Conservation (phyloP, 2,113 vertebrate species). For the Cephalophus harveyi region DNA sequence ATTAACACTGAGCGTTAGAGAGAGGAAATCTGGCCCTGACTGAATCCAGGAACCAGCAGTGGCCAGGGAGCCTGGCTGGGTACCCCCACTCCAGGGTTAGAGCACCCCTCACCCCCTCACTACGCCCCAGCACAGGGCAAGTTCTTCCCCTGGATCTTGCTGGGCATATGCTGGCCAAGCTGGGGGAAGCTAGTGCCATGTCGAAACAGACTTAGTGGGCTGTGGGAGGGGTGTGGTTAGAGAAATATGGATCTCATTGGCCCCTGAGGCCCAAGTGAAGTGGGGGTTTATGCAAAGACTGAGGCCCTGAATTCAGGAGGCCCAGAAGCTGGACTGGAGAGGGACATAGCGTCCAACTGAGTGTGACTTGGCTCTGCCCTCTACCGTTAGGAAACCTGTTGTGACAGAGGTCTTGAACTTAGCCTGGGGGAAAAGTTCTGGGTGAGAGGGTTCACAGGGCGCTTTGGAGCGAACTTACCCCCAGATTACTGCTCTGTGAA, state of each 20-base stretch:
- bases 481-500: neutral
- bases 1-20: neutral
- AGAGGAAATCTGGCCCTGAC: neutral
- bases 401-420: neutral
- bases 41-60: neutral
- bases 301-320: neutral
- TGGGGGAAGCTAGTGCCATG: neutral
- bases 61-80: neutral
- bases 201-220: neutral
- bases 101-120: neutral
- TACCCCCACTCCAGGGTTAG: rapidly evolving
- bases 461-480: neutral
- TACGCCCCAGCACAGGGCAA: neutral
- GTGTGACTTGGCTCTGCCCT: no score
- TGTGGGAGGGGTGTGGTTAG: neutral
- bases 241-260: neutral
- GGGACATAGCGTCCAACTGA: neutral
- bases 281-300: neutral
- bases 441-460: neutral
- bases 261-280: neutral
- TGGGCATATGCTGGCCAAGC: neutral
- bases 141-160: neutral
- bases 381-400: neutral
- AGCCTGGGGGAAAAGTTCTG: neutral
- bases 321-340: neutral